Percentiles rank a stretch among this genome's conserved stretches.
phyloP scores from a whole-genome alignment of 2,797 vertebrate genomes.

The Megaceryle alcyon region DNA sequence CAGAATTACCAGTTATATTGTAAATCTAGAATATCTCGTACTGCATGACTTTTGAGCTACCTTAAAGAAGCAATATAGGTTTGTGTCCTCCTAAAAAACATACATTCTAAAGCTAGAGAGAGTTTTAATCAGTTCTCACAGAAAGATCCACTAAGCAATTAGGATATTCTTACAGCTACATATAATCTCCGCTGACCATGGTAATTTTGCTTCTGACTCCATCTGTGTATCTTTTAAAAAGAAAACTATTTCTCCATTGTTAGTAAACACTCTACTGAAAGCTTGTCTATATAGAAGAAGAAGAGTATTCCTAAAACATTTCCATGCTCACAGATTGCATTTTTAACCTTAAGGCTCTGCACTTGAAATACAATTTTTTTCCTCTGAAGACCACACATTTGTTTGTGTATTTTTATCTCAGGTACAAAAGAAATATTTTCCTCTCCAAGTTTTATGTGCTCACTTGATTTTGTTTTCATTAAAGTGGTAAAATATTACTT shows the following conservation, averaged over 20 bases:
- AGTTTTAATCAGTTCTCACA: background rate
- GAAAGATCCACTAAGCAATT: background rate
- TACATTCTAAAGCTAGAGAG: background rate
- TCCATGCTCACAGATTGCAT: background rate
- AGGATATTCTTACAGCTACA: background rate
- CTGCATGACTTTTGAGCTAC: background rate
- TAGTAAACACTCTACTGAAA: background rate
- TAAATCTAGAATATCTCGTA: background rate
- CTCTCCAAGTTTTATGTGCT: background rate
- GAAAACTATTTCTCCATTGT: background rate
- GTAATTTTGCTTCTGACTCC: background rate
- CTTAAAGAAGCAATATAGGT: background rate
- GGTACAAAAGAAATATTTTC: background rate
- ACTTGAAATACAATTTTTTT: background rate
- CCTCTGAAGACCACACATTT: conserved; percentile 1
- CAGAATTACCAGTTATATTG: background rate
- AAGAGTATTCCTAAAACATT: background rate
- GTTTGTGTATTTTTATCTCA: background rate
- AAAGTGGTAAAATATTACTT: background rate
- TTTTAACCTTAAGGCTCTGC: background rate
- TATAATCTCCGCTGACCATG: background rate
- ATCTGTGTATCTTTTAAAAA: background rate
- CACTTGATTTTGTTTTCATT: conserved; percentile 8
- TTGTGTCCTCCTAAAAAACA: background rate
- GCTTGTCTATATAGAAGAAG: background rate